Evolutionary conservation across 2,113 vertebrate species (phyloP).

Genomic region (Varanus komodoensis): DNA sequence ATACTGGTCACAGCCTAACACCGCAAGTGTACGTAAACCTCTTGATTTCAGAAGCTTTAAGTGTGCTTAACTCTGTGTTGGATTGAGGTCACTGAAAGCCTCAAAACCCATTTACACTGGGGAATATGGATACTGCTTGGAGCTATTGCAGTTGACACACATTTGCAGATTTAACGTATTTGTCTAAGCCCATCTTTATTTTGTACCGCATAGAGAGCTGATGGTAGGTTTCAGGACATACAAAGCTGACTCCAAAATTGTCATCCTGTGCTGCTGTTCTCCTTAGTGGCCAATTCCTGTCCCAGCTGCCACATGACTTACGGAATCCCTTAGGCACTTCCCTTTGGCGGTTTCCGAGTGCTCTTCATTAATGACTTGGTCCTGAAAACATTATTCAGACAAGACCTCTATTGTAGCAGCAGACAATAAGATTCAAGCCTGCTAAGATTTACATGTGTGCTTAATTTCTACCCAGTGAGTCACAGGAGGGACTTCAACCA

Average conservation of each 20-base stretch:
- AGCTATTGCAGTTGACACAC: constrained; percentile 15
- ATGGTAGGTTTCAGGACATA: constrained; percentile 57
- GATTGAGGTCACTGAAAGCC: constrained; percentile 27
- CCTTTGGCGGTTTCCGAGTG: constrained; percentile 58
- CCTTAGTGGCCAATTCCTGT: constrained; percentile 53
- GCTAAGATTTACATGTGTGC: not conserved
- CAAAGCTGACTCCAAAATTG: constrained; percentile 43
- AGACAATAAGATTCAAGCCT: constrained; percentile 30
- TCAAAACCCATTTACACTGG: constrained; percentile 40
- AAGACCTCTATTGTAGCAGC: constrained; percentile 45
- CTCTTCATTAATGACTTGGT: constrained; percentile 66
- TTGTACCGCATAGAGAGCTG: constrained; percentile 12
- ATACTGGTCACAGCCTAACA: not conserved
- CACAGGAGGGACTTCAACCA: constrained; percentile 8
- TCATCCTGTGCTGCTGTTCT: constrained; percentile 37
- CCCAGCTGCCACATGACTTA: constrained; percentile 57
- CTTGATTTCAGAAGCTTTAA: constrained; percentile 1
- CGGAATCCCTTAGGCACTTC: constrained; percentile 63
- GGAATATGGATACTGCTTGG: constrained; percentile 35
- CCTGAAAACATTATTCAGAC: constrained; percentile 67
- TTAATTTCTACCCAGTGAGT: constrained; percentile 25
- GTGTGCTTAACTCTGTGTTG: not conserved
- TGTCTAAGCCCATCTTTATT: constrained; percentile 46
- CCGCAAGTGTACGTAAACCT: constrained; percentile 37
- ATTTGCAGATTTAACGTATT: constrained; percentile 3